phyloP scores from a whole-genome alignment of 2,888 invertebrate species.

The Papilio protenor region DNA sequence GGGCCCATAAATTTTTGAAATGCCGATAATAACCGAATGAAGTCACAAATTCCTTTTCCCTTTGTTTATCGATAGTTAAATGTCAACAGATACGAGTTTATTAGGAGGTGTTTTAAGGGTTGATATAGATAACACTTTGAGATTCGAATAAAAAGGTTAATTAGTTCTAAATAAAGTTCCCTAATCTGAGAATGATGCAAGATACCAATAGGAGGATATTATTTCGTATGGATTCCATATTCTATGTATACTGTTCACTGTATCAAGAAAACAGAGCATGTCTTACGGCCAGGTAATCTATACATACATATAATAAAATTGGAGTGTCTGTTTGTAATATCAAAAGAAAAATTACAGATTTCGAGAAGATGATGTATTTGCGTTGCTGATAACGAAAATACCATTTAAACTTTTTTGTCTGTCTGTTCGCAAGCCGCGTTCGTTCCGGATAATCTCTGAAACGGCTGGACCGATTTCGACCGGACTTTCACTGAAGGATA shows the following conservation, averaged over 20 bases:
- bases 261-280: no score
- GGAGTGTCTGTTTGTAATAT: no score
- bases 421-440: no score
- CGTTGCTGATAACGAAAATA: no score
- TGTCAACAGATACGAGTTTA: conserved; percentile 20
- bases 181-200: background rate
- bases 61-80: conserved; percentile 34
- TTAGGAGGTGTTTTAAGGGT: conserved; percentile 18
- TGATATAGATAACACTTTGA: background rate
- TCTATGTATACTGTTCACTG: background rate
- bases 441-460: no score
- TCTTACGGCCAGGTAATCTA: background rate
- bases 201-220: background rate
- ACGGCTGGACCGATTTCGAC: no score
- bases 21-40: conserved; percentile 46
- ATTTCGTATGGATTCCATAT: background rate
- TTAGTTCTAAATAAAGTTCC: background rate
- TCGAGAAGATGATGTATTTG: no score
- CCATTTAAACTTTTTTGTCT: no score
- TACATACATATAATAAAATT: no score
- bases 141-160: background rate
- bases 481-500: no score
- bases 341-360: no score
- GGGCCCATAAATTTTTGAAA: conserved; percentile 47
- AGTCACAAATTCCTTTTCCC: conserved; percentile 48